Evolutionary conservation across 2,888 invertebrate genomes (phyloP).

Genomic region (Coleophora flavipennella): DNA sequence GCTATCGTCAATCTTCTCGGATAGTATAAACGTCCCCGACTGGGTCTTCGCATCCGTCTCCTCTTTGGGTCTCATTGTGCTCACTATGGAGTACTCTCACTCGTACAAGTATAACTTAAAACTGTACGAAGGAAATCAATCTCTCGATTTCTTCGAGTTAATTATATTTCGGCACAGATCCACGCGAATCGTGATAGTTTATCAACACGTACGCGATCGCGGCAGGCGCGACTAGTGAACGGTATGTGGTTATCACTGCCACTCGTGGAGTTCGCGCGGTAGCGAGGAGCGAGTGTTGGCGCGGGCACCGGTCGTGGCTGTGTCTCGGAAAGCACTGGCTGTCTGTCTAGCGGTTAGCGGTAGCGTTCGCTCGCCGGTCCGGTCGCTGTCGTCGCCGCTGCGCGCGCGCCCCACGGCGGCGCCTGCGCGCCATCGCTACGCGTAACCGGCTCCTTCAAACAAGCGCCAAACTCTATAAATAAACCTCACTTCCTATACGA

Average conservation of each 20-base stretch:
- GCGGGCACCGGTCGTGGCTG: conserved; percentile 30
- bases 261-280: conserved; percentile 32
- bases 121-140: conserved; percentile 39
- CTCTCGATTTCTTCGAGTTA: conserved; percentile 37
- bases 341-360: too few relatives aligned
- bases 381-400: too few relatives aligned
- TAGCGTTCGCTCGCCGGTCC: too few relatives aligned
- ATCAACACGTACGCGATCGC: conserved; percentile 35
- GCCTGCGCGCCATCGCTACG: conserved; percentile 18
- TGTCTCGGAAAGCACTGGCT: conserved; percentile 21
- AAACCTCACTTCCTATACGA: conserved; percentile 59
- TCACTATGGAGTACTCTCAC: conserved; percentile 1
- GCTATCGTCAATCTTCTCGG: conserved; percentile 70
- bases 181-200: conserved; percentile 27
- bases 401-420: too few relatives aligned
- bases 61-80: conserved; percentile 60
- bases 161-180: conserved; percentile 43
- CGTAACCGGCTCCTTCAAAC: conserved; percentile 25
- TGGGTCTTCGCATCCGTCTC: conserved; percentile 52
- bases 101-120: conserved; percentile 34
- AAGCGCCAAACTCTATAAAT: conserved; percentile 54
- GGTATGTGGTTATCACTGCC: conserved; percentile 55
- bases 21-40: conserved; percentile 69
- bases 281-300: conserved; percentile 15
- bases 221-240: conserved; percentile 47